These are phyloP conservation scores for Beris chalybata DNA, from an alignment of 2,888 invertebrate genomes.

Conservation along the genomic window DNA sequence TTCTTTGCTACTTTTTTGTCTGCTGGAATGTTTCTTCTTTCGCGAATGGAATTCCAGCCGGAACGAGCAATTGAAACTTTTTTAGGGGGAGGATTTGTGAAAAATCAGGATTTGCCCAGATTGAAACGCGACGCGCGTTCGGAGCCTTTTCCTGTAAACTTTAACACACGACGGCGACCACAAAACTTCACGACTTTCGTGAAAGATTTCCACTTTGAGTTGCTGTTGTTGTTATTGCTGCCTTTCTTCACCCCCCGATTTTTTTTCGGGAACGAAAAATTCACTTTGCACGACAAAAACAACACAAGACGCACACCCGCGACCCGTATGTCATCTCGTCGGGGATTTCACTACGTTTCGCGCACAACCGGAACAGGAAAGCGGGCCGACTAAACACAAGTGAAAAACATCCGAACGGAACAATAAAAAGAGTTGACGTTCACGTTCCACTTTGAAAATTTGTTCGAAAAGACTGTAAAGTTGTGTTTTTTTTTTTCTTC, in stretches of 20 bases:
- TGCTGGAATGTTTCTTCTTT: neutral
- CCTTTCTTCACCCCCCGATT: neutral
- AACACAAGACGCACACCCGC: slow-evolving; percentile 2
- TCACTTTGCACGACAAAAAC: neutral
- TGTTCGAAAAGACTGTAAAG: too few species aligned
- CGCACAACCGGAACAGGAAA: too few species aligned
- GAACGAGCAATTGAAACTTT: neutral
- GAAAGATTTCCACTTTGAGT: slow-evolving; percentile 1
- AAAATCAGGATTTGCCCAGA: neutral
- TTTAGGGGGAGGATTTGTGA: neutral
- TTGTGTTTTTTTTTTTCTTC: too few species aligned
- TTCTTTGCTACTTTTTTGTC: neutral
- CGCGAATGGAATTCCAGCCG: neutral
- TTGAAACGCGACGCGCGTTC: too few species aligned
- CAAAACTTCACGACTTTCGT: neutral
- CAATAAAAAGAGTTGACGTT: too few species aligned
- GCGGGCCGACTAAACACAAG: too few species aligned
- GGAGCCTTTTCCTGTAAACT: too few species aligned
- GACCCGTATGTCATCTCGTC: neutral
- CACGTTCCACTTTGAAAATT: too few species aligned
- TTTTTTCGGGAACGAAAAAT: slow-evolving; percentile 11
- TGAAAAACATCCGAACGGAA: too few species aligned
- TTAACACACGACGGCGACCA: slow-evolving; percentile 12
- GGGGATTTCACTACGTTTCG: too few species aligned
- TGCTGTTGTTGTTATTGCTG: too few species aligned